Percentiles rank a stretch among this genome's conserved stretches.
These are phyloP conservation scores for Drymonia ruficornis DNA, from an alignment of 2,888 invertebrate genomes.

Conservation along the genomic window DNA sequence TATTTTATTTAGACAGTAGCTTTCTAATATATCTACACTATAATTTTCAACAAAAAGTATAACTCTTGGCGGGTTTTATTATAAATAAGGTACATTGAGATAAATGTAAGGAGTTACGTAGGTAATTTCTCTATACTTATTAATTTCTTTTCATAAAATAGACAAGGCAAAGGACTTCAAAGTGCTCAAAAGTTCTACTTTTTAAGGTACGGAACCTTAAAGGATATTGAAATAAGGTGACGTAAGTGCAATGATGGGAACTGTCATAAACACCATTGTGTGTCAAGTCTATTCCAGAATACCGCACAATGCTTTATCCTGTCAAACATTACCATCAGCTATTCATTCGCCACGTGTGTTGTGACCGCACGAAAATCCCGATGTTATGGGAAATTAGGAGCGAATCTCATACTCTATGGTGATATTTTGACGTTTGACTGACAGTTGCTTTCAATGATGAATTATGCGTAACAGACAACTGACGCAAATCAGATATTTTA, in stretches of 20 bases:
- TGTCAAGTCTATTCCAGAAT: conserved; percentile 14
- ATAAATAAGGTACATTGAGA: conserved; percentile 10
- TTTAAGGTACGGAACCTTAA: neutral
- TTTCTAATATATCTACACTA: conserved; percentile 58
- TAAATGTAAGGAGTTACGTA: too few species aligned
- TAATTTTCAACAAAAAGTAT: conserved; percentile 52
- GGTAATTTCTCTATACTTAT: too few species aligned
- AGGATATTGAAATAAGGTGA: too few species aligned
- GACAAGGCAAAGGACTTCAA: too few species aligned
- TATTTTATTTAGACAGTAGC: conserved; percentile 71
- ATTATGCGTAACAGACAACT: conserved; percentile 70
- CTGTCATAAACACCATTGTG: conserved; percentile 10
- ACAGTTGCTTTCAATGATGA: conserved; percentile 77
- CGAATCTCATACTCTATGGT: conserved; percentile 56
- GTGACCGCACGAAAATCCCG: conserved; percentile 56
- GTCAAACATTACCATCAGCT: conserved; percentile 30
- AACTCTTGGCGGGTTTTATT: conserved; percentile 29
- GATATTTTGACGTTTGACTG: conserved; percentile 80
- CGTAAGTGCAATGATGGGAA: conserved; percentile 1
- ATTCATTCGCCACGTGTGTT: conserved; percentile 44
- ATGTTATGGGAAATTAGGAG: conserved; percentile 68
- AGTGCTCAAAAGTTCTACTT: neutral
- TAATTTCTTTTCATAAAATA: too few species aligned
- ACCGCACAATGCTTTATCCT: conserved; percentile 33
- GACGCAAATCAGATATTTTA: conserved; percentile 42